Percentiles rank a stretch among this genome's conserved stretches.
phyloP scores from a whole-genome alignment of 2,888 invertebrate species.

The Dinocampus coccinellae region DNA sequence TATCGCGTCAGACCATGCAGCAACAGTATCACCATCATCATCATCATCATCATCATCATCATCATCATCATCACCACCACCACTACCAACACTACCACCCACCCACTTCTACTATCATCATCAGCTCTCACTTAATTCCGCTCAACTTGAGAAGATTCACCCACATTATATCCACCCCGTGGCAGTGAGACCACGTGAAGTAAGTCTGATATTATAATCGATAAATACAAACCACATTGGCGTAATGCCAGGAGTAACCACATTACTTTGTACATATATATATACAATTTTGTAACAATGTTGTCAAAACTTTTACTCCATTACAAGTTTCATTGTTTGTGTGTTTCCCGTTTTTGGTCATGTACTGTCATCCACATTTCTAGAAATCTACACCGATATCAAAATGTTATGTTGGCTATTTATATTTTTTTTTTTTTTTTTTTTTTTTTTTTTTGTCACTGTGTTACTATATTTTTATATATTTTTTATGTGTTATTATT shows the following conservation, averaged over 20 bases:
- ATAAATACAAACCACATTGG: constrained; percentile 46
- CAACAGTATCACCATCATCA: constrained; percentile 7
- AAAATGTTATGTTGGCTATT: too few relatives aligned
- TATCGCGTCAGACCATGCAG: constrained; percentile 1
- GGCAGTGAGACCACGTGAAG: constrained; percentile 38
- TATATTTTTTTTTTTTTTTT: too few relatives aligned
- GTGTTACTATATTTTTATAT: too few relatives aligned
- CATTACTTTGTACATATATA: neutral
- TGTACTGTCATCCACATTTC: too few relatives aligned
- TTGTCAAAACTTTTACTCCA: neutral
- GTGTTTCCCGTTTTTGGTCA: too few relatives aligned
- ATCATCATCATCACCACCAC: neutral
- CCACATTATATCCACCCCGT: constrained; percentile 9
- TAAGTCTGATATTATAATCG: constrained; percentile 49
- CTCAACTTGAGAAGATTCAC: constrained; percentile 12
- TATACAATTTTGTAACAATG: neutral
- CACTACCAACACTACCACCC: too few relatives aligned
- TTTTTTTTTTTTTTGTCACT: too few relatives aligned
- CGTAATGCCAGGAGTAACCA: constrained; percentile 43
- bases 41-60: neutral
- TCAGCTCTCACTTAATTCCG: neutral
- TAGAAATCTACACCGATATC: too few relatives aligned
- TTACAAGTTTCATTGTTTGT: neutral
- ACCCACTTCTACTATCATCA: neutral
- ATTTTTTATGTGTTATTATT: too few relatives aligned